Evolutionary conservation across 2,113 vertebrate genomes (phyloP), one percentile per base, ranked within the genome.

Genomic region (Caloenas nicobarica): DNA sequence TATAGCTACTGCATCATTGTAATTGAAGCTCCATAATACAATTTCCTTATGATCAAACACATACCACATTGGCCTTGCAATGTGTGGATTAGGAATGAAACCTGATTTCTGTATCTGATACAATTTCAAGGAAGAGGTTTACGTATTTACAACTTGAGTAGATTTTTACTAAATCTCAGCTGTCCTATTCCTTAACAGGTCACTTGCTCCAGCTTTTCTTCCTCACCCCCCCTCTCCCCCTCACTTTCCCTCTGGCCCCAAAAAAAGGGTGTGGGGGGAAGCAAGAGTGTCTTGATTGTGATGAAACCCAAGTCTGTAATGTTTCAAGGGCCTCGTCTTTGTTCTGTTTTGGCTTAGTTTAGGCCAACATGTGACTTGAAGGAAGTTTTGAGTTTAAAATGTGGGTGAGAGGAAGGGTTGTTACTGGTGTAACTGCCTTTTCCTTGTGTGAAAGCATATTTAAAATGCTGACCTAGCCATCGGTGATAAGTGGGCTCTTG

Each of bases 201-300:
- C 4, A 29, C 5, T 44, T 78, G 18, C 50, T 78, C 26, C 38
- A 64, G 54, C 36, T 77, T 77, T 81, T 8, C 28, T 81, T 62
- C 24, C 9, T 16, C 22, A 15, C 12, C 13, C n/a, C 10, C 11
- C 48, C 68, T 1, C 4, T 1, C 14, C 4, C 1, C 8, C 17
- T 7, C 7, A 25, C 6, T 18, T 46, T 46, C 44, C 44, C 18
- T 46, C 18, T 46, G 44, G 44, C 44, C 21, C 5, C 0, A 1
- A 7, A 19, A 51, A 48, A 29, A 22, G 28, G 15, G 3, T 34
- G 8, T n/a, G 13, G 5, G 21, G 21, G 9, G 21, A 89, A 76
- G n/a, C 22, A 50, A 48, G 34, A 28, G 25, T 69, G 16, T 33
- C 29, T 57, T 46, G 7, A 9, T 7, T 62, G 40, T 38, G 60